Evolutionary conservation across 2,797 vertebrate genomes (phyloP), one percentile per base, ranked within the genome.

Genomic region (Eulemur mongoz): DNA sequence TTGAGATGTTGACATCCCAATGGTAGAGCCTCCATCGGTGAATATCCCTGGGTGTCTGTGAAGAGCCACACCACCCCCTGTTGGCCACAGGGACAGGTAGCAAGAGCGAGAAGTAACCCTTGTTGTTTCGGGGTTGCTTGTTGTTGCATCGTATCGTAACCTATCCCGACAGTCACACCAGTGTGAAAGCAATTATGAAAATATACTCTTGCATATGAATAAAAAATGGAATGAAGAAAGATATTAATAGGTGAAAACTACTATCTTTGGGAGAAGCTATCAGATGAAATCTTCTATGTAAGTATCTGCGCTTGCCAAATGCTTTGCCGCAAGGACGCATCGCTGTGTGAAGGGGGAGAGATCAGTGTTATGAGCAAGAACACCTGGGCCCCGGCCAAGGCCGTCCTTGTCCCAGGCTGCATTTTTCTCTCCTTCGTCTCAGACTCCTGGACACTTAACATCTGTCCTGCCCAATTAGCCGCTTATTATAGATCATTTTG

Each of bases 11-110:
- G 73, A 35, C 20, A 1, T 10, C 80, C 43, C 12, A 32, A 27
- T 1, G 0, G 0, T 3, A 20, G 45, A 0, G 0, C 14, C 20
- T 5, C 52, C 4, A 0, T 23, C 7, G 2, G 32, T 25, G 65
- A 7, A 4, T 38, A 61, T 10, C 43, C 40, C 86, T 20, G 54
- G n/a, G 72, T 11, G 35, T 40, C 72, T 11, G 8, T 0, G 9
- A 22, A 23, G 59, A 54, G 69, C 72, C 40, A 35, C 35, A 10
- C 69, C 35, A 5, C 45, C 20, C n/a, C 63, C 22, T 23, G 10
- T n/a, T 52, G 76, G 78, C 30, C 73, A 11, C 32, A 27, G n/a
- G 5, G 32, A 76, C 54, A 0, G 1, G 7, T 4, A 22, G 59
- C n/a, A 3, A 17, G 23, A 40, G 40, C 0, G 5, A 79, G 23